A percentile compares a stretch with the other conserved stretches of the same genome.
Conservation (phyloP, 2,797 vertebrate species). For the Emydoidea blandingii region DNA sequence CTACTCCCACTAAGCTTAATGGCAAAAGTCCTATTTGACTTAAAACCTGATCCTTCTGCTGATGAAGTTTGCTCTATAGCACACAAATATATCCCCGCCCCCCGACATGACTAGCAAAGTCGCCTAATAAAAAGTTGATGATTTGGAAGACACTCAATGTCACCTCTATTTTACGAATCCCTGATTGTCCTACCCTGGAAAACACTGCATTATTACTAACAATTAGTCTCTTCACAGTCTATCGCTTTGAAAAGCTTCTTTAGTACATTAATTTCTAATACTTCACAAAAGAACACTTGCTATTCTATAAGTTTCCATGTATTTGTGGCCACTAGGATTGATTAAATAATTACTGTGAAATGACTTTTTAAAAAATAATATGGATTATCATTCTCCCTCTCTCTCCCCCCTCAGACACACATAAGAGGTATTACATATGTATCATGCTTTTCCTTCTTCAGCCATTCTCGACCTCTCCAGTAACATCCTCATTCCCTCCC, state of each 20-base stretch:
- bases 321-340: neutral
- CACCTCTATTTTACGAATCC: neutral
- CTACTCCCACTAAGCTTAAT: neutral
- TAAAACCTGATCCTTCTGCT: neutral
- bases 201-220: neutral
- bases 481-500: neutral
- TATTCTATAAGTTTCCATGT: neutral
- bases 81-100: neutral
- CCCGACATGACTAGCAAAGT: fast-evolving
- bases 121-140: neutral
- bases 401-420: neutral
- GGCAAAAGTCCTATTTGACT: neutral
- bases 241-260: neutral
- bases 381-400: neutral
- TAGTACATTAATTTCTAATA: neutral
- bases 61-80: neutral
- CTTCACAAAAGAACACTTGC: fast-evolving
- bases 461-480: neutral
- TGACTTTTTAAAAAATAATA: neutral
- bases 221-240: neutral
- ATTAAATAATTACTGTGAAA: neutral
- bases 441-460: neutral
- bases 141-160: neutral
- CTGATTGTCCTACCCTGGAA: neutral
- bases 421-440: neutral